Evolutionary conservation across 1,140 invertebrate species (phyloP).

Genomic region (Stegodyphus mimosarum): DNA sequence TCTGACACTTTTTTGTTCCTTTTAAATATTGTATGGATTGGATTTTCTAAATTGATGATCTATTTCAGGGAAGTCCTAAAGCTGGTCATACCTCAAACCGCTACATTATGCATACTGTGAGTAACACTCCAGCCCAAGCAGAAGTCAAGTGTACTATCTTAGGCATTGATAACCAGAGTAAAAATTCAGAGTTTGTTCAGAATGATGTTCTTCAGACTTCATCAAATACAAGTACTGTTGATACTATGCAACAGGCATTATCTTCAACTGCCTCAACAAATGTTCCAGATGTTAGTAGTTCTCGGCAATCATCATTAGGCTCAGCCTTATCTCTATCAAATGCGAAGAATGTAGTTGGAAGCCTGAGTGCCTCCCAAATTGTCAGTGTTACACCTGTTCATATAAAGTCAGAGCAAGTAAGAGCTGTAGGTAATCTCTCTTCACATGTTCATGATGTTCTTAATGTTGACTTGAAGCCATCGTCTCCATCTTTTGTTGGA

Average conservation of each 20-base stretch:
- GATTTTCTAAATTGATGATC: too few species aligned
- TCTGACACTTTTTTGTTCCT: too few species aligned
- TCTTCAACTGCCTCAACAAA: background rate
- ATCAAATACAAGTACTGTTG: background rate
- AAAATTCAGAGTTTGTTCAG: background rate
- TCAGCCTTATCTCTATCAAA: conserved; percentile 49
- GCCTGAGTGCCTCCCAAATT: conserved; percentile 61
- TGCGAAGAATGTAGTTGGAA: conserved; percentile 61
- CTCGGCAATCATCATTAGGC: conserved; percentile 44
- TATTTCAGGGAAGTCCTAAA: conserved; percentile 53
- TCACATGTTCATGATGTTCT: conserved; percentile 40
- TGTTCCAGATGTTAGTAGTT: conserved; percentile 24
- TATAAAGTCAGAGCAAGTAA: conserved; percentile 30
- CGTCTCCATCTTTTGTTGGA: conserved; percentile 60
- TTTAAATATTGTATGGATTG: too few species aligned
- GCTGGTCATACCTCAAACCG: conserved; percentile 25
- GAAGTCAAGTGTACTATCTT: conserved; percentile 26
- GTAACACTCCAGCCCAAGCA: conserved; percentile 1
- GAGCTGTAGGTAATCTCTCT: conserved; percentile 1
- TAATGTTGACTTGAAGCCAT: conserved; percentile 51
- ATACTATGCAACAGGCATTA: background rate
- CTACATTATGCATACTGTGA: conserved; percentile 36
- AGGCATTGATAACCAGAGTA: conserved; percentile 31
- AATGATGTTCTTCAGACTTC: conserved; percentile 3
- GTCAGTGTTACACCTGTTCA: conserved; percentile 61